Base-by-base conservation (phyloP, 2,797 vertebrate genomes). In the Manis crassicaudata region DNA sequence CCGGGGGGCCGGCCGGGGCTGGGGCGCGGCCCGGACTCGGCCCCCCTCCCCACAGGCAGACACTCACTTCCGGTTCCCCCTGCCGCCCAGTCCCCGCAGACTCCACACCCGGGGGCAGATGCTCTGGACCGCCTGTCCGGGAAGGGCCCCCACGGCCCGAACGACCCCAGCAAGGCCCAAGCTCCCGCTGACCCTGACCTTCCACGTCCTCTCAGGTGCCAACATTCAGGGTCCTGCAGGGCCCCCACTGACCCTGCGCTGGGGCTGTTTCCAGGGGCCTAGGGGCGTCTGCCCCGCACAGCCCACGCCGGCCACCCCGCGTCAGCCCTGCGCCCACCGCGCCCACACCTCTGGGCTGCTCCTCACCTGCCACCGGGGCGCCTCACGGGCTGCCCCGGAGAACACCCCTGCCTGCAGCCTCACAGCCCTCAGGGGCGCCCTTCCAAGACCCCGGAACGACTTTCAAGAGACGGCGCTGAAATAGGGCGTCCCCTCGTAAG, bases 71-170 rank as follows among this genome's bases (percentile, higher is more conserved):
- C 94, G 79, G 84, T 12, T 35, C 54, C 46, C 27, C 60, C 10
- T 6, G 43, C 32, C 7, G 10, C 65, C 23, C 62, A 62, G 21
- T 29, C 35, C 91, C 29, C 58, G 12, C 29, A 46, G 23, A 37
- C 11, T 27, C 72, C 3, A 58, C 77, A 10, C 7, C 2, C 0
- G 0, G 37, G 1, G 7, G 27, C 67, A 37, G 67, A 18, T 4
- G 18, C 65, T 35, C 65, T 10, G 10, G 65, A n/a, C n/a, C 5
- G 65, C n/a, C 9, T 9, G 65, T 68, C 18, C 65, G 8, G 54
- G 32, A 68, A 16, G 50, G 40, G 18, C 35, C 35, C 32, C 29
- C 50, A 2, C 35, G 6, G n/a, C 37, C 84, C 1, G 27, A 32
- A 50, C 8, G 25, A 32, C 52, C 18, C 17, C 18, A 27, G 29